These are phyloP conservation scores for Merluccius polli DNA, from an alignment of 2,797 vertebrate species.

Conservation along the genomic window DNA sequence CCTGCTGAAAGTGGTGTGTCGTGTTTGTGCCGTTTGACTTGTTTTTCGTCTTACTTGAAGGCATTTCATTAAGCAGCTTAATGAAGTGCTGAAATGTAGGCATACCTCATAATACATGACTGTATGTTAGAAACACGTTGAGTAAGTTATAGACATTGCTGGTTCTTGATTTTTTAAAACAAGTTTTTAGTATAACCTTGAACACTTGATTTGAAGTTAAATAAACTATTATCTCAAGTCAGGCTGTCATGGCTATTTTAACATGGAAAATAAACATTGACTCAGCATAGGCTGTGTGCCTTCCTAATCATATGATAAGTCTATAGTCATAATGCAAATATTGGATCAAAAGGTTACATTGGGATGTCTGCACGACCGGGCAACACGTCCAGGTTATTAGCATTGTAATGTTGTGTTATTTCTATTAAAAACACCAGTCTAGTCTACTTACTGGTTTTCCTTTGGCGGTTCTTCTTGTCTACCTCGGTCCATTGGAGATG, in stretches of 20 bases:
- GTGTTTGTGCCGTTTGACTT: conserved; percentile 56
- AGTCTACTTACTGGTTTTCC: conserved; percentile 62
- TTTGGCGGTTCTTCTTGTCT: conserved; percentile 69
- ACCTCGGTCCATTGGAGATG: conserved; percentile 74
- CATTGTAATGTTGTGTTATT: background rate
- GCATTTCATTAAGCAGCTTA: background rate
- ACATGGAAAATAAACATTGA: background rate
- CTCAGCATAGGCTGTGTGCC: background rate
- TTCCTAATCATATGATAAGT: background rate
- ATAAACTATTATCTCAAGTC: background rate
- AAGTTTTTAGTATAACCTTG: too few species aligned
- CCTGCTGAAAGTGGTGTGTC: conserved; percentile 32
- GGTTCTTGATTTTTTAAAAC: background rate
- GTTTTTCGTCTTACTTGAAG: conserved; percentile 52
- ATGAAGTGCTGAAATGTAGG: background rate
- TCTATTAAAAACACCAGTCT: background rate
- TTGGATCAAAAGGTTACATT: background rate
- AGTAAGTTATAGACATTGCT: background rate
- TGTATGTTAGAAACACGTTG: background rate
- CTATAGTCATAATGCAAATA: background rate
- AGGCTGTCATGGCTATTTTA: background rate
- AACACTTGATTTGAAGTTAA: background rate
- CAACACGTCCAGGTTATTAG: background rate
- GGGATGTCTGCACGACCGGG: background rate
- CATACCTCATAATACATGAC: background rate